Evolutionary conservation across 2,888 invertebrate species (phyloP).

Genomic region (Ochlodes sylvanus): DNA sequence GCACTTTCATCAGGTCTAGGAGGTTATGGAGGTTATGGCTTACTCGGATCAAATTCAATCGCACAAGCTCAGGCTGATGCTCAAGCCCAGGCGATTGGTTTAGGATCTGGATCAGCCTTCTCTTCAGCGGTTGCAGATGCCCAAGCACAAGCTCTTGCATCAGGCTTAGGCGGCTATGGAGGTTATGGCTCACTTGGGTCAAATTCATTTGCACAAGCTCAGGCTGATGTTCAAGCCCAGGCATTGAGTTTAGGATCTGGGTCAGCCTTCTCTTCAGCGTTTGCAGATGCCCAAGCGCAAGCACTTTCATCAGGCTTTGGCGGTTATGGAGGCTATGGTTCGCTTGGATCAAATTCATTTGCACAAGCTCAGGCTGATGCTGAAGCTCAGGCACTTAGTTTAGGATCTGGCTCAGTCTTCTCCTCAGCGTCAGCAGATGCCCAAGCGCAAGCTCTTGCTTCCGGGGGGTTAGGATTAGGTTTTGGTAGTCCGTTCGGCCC

Average conservation of each 20-base stretch:
- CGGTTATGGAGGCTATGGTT: conserved; percentile 4
- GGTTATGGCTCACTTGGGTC: conserved; percentile 2
- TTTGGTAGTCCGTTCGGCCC: conserved; percentile 18
- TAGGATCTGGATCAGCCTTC: conserved; percentile 3
- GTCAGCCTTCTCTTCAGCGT: conserved; percentile 17
- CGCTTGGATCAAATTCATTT: conserved; percentile 21
- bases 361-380: conserved; percentile 31
- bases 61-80: conserved; percentile 26
- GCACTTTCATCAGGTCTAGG: no score
- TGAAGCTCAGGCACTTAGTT: conserved; percentile 20
- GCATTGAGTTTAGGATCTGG: conserved; percentile 6
- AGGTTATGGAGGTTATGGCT: background rate
- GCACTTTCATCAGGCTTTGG: background rate
- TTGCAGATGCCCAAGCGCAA: conserved; percentile 20
- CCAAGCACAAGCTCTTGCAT: conserved; percentile 4
- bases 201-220: conserved; percentile 7
- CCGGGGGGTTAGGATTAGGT: background rate
- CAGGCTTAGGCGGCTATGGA: background rate
- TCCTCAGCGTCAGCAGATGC: conserved; percentile 14
- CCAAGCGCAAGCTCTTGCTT: conserved; percentile 4
- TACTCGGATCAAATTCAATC: background rate
- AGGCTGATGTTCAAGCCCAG: conserved; percentile 30
- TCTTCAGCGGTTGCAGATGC: conserved; percentile 22
- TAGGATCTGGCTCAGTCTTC: conserved; percentile 11
- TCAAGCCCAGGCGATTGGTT: conserved; percentile 5